A percentile compares a stretch with the other conserved stretches of the same genome.
phyloP scores from a whole-genome alignment of 2,797 vertebrate genomes.

The Prionace glauca region DNA sequence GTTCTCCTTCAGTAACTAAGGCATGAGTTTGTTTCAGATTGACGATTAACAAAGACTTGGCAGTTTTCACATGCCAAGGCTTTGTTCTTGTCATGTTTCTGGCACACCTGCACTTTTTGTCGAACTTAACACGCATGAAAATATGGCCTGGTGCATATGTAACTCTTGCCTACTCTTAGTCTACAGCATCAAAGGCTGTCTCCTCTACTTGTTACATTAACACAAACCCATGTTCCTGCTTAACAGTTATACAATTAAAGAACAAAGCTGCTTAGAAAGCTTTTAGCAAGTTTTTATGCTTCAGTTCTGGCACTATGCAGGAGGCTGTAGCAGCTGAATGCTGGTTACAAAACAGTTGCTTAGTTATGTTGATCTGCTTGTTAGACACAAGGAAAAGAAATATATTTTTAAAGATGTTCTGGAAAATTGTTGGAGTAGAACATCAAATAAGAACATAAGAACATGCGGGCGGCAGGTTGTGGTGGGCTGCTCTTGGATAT shows the following conservation, averaged over 20 bases:
- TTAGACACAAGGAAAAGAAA: background rate
- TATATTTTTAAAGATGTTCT: background rate
- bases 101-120: background rate
- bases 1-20: background rate
- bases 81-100: background rate
- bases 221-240: background rate
- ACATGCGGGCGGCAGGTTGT: too few species aligned
- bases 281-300: slow-evolving; percentile 10
- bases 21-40: background rate
- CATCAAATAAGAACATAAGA: background rate
- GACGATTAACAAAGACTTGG: background rate
- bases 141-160: background rate
- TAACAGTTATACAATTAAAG: slow-evolving; percentile 5
- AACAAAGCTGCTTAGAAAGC: background rate
- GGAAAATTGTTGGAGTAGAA: background rate
- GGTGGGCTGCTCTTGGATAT: too few species aligned
- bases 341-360: background rate
- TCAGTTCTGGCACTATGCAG: background rate
- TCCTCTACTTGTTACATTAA: background rate
- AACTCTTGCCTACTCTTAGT: background rate
- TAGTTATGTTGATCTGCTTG: background rate
- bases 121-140: background rate
- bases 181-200: background rate
- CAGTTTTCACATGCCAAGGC: background rate
- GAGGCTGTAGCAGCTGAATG: background rate